These are phyloP conservation scores for Oxycera nigricornis DNA, from an alignment of 2,888 invertebrate species.

Conservation along the genomic window DNA sequence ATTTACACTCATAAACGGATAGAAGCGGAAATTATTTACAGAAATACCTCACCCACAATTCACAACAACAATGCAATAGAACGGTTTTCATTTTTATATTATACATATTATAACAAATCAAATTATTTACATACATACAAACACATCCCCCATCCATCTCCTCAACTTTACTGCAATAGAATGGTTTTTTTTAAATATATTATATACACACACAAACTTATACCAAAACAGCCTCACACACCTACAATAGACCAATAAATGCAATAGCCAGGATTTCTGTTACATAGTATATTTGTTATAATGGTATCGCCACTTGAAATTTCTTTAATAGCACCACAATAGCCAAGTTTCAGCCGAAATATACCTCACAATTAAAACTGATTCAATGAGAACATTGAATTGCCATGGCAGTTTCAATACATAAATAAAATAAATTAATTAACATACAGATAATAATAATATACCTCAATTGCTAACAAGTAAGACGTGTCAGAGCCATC, in stretches of 20 bases:
- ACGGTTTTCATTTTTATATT: conserved; percentile 56
- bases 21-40: conserved; percentile 48
- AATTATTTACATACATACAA: conserved; percentile 56
- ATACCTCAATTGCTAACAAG: no score
- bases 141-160: conserved; percentile 45
- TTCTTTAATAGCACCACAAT: conserved; percentile 16
- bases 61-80: conserved; percentile 44
- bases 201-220: conserved; percentile 59
- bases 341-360: conserved; percentile 2
- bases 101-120: conserved; percentile 50
- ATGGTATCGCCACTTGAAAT: conserved; percentile 5
- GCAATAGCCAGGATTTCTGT: conserved; percentile 57
- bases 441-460: no score
- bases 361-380: conserved; percentile 23
- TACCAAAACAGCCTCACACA: conserved; percentile 53
- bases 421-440: no score
- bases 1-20: conserved; percentile 48
- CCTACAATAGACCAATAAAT: conserved; percentile 62
- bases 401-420: not conserved
- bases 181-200: conserved; percentile 55
- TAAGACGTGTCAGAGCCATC: no score
- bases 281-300: conserved; percentile 31
- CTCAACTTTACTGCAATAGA: conserved; percentile 42
- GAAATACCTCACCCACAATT: conserved; percentile 44
- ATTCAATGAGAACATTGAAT: not conserved